A percentile compares a stretch with the other conserved stretches of the same genome.
These are phyloP conservation scores for Mesodorylaimus sp. DNA, from an alignment of 2,888 invertebrate genomes.

Conservation along the genomic window DNA sequence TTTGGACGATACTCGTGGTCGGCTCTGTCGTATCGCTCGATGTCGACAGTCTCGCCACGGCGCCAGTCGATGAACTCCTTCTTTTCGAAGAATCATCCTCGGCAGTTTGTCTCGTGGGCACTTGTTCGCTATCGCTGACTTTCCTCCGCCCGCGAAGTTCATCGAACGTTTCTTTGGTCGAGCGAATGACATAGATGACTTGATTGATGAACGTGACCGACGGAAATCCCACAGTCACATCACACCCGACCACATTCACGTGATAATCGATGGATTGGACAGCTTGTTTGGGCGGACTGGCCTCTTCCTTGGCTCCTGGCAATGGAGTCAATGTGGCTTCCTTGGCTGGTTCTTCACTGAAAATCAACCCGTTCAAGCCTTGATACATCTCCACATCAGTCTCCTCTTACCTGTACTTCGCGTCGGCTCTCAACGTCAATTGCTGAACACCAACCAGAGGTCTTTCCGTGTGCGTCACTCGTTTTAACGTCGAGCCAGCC, in stretches of 20 bases:
- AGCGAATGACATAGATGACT: conserved; percentile 3
- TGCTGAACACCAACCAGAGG: background rate
- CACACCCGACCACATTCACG: background rate
- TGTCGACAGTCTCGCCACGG: no score
- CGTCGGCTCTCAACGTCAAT: background rate
- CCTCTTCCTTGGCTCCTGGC: background rate
- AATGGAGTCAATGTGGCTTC: no score
- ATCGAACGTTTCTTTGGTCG: background rate
- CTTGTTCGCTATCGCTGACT: background rate
- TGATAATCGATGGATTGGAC: conserved; percentile 3
- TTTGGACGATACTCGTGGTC: no score
- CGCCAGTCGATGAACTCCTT: background rate
- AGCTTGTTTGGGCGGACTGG: background rate
- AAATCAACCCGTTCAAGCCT: no score
- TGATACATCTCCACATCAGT: no score
- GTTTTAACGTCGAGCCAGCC: background rate
- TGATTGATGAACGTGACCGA: conserved; percentile 7
- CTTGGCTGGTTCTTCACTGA: no score
- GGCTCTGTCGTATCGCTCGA: no score
- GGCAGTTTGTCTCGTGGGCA: background rate
- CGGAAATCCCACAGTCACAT: conserved; percentile 3
- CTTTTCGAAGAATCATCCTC: background rate
- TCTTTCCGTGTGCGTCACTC: conserved; percentile 7
- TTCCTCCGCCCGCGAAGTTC: background rate
- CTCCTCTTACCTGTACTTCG: no score